These are phyloP conservation scores for Onchidella celtica DNA, from an alignment of 2,888 invertebrate species.

Conservation along the genomic window DNA sequence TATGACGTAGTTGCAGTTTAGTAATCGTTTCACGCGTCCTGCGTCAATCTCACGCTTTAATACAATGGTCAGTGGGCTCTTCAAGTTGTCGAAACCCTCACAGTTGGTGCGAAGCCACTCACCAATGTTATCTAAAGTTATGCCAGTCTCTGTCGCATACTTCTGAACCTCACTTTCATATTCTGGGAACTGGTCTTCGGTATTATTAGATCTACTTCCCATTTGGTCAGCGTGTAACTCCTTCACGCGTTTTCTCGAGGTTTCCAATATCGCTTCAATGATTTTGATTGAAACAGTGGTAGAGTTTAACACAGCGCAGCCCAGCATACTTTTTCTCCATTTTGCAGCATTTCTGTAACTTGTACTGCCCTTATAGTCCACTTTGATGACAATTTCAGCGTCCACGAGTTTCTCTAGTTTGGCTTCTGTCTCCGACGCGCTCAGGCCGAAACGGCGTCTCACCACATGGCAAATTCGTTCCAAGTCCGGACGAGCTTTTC, in stretches of 20 bases:
- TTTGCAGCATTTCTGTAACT: conserved; percentile 91
- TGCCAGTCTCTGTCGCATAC: conserved; percentile 58
- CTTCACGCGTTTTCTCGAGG: conserved; percentile 47
- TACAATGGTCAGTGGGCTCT: conserved; percentile 83
- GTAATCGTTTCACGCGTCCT: conserved; percentile 85
- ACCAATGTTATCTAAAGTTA: conserved; percentile 69
- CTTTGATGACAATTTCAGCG: conserved; percentile 88
- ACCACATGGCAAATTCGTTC: conserved; percentile 91
- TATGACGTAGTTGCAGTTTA: conserved; percentile 68
- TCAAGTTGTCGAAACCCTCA: conserved; percentile 65
- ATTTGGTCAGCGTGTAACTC: neutral
- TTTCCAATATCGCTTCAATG: conserved; percentile 59
- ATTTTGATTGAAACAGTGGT: conserved; percentile 62
- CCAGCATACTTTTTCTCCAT: conserved; percentile 83
- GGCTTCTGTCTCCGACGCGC: conserved; percentile 83
- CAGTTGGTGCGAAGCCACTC: conserved; percentile 68
- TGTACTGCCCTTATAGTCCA: conserved; percentile 92
- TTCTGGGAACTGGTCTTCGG: neutral
- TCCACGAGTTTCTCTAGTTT: conserved; percentile 89
- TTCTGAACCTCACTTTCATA: conserved; percentile 11
- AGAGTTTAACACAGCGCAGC: conserved; percentile 71
- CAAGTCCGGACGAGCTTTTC: conserved; percentile 91
- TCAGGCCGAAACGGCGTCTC: conserved; percentile 87
- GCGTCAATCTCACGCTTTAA: conserved; percentile 87
- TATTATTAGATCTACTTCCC: neutral